Conservation (phyloP, 2,113 vertebrate species). For the Macrotus californicus region DNA sequence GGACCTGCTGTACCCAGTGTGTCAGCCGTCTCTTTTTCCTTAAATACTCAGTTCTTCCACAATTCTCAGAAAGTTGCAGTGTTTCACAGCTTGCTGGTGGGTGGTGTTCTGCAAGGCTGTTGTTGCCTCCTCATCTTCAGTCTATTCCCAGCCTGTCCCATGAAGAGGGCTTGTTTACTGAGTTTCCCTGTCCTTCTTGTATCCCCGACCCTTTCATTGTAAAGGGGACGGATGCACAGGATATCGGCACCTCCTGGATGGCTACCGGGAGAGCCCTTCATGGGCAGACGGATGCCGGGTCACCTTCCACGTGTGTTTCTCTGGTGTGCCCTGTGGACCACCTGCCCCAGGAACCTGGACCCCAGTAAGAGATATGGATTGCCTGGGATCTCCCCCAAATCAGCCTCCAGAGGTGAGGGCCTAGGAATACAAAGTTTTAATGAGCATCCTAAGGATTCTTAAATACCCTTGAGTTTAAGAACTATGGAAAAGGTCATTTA, state of each 20-base stretch:
- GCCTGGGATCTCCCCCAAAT: neutral
- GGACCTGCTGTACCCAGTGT: neutral
- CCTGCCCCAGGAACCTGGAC: neutral
- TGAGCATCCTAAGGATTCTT: neutral
- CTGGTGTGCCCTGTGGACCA: neutral
- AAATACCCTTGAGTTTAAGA: neutral
- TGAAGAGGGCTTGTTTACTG: neutral
- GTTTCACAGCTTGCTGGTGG: neutral
- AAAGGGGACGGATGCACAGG: neutral
- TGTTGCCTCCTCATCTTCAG: neutral
- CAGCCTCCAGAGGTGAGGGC: neutral
- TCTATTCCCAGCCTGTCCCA: neutral
- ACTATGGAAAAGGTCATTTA: neutral
- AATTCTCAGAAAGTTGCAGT: neutral
- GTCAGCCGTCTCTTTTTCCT: neutral
- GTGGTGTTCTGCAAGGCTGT: neutral
- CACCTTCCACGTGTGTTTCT: neutral
- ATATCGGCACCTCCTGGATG: neutral
- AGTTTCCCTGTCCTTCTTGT: neutral
- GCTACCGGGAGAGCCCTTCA: neutral
- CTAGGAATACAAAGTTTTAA: neutral
- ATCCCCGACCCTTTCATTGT: neutral
- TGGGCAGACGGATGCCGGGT: neutral
- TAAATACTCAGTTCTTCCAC: neutral
- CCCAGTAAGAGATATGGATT: neutral